These are phyloP conservation scores for Oxycera nigricornis DNA, from an alignment of 2,888 invertebrate species.

Conservation along the genomic window DNA sequence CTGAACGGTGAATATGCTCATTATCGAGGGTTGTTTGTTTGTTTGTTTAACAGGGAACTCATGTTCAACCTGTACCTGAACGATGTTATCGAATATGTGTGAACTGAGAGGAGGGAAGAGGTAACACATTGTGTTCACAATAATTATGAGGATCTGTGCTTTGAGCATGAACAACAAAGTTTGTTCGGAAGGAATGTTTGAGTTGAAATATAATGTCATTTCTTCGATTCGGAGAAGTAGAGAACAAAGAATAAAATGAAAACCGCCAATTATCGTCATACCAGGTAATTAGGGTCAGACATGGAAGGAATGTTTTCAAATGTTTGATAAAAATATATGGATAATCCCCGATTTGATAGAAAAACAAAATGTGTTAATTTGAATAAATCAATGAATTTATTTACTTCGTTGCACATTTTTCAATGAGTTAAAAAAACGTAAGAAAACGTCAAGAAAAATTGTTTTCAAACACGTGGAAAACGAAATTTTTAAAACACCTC, in stretches of 20 bases:
- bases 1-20: constrained; percentile 16
- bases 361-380: too few species aligned
- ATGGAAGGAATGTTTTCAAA: too few species aligned
- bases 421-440: too few species aligned
- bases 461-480: too few species aligned
- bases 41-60: constrained; percentile 12
- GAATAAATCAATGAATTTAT: too few species aligned
- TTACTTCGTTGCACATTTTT: too few species aligned
- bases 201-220: not conserved
- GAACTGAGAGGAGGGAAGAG: constrained; percentile 20
- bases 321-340: too few species aligned
- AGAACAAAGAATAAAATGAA: not conserved
- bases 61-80: not conserved
- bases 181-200: not conserved
- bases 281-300: not conserved
- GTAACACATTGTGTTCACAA: not conserved
- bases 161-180: not conserved
- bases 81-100: constrained; percentile 29
- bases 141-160: not conserved
- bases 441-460: too few species aligned
- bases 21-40: constrained; percentile 36
- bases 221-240: not conserved
- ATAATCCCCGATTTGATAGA: too few species aligned
- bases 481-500: too few species aligned
- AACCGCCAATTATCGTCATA: not conserved